Evolutionary conservation across 2,888 invertebrate genomes (phyloP), one percentile per base, ranked within the genome.

Genomic region (Epistrophella euchroma): DNA sequence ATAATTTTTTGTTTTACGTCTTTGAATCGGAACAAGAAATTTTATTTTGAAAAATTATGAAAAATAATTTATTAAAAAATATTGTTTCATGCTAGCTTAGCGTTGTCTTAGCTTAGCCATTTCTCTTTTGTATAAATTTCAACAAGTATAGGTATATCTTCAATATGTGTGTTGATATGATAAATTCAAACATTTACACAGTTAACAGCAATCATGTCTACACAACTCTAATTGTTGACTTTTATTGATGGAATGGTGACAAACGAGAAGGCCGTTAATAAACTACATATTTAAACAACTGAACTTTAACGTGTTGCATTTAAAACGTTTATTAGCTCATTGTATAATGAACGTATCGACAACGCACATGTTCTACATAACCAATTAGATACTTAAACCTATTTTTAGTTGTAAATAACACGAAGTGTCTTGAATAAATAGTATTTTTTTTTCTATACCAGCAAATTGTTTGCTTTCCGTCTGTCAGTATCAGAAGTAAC

Each of bases 301-400:
- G 43, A 45, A 60, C 17, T 82, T 73, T 52, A 77, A 71, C 58
- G 71, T 58, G 19, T 55, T 68, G 70, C 45, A 64, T 50, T 66
- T 84, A 66, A 71, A 64, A 76, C 56, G 64, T 43, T 55, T 66
- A 45, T 56, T 32, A 56, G 2, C 32, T 70, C 78, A n/a, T 73
- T 52, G 58, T 79, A 45, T 64, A 47, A 35, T 40, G 11, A 13
- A 17, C 32, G n/a, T 50, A 32, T 35, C 10, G n/a, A 7, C 4
- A 13, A 40, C 22, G 52, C 73, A 80, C 84, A 80, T 64, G 75
- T 68, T 71, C 75, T 52, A 75, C 84, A 84, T 84, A 66, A 50
- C 58, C 71, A 80, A 84, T 84, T 72, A 76, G 75, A 75, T 70
- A 25, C 52, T 60, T 35, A 19, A 64, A 64, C 43, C 47, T 32